Evolutionary conservation across 2,888 invertebrate genomes (phyloP).

Genomic region (Hipparchia sbordonii): DNA sequence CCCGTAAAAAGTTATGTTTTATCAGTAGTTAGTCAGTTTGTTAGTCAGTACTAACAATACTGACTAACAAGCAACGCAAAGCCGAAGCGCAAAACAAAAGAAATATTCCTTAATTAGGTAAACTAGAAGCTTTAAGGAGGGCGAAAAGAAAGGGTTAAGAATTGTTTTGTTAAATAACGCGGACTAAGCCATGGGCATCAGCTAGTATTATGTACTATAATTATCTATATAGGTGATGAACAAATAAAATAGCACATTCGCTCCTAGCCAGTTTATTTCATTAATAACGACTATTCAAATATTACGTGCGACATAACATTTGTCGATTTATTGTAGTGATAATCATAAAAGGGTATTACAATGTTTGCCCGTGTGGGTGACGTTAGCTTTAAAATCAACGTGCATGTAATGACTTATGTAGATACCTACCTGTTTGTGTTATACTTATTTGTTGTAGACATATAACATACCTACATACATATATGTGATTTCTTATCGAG

Average conservation of each 20-base stretch:
- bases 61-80: no score
- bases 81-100: no score
- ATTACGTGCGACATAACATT: constrained; percentile 21
- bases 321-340: constrained; percentile 24
- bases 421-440: constrained; percentile 26
- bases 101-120: no score
- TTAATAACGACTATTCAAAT: constrained; percentile 16
- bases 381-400: constrained; percentile 28
- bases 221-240: background rate
- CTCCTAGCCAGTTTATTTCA: constrained; percentile 9
- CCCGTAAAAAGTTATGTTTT: no score
- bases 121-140: no score
- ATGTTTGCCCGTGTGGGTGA: constrained; percentile 40
- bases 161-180: no score
- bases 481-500: constrained; percentile 10
- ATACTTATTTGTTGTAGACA: constrained; percentile 7
- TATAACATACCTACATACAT: background rate
- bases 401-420: constrained; percentile 24
- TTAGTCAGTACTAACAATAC: no score
- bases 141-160: no score
- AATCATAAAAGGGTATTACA: constrained; percentile 38
- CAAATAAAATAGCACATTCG: constrained; percentile 5
- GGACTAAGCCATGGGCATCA: background rate
- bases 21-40: no score
- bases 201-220: background rate